These are phyloP conservation scores for Erebia palarica DNA, from an alignment of 2,888 invertebrate genomes.

Conservation along the genomic window DNA sequence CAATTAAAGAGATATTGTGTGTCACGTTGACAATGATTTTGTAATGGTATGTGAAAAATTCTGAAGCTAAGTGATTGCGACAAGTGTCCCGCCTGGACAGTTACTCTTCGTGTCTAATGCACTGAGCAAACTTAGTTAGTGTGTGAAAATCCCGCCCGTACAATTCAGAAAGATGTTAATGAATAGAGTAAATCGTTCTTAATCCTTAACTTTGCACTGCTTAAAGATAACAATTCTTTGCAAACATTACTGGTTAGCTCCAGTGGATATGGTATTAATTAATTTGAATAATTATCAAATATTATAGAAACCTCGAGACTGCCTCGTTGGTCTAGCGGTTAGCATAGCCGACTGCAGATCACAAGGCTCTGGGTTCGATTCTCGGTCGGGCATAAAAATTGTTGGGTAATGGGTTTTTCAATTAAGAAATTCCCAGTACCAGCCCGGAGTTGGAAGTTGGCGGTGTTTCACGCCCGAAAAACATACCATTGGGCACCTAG, in stretches of 20 bases:
- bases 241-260: conserved; percentile 49
- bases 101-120: conserved; percentile 66
- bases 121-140: conserved; percentile 61
- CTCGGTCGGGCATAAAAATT: too few relatives aligned
- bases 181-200: conserved; percentile 64
- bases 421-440: too few relatives aligned
- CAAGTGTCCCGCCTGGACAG: conserved; percentile 49
- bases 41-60: conserved; percentile 24
- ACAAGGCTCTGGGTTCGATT: too few relatives aligned
- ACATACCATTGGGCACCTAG: too few relatives aligned
- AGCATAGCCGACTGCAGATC: too few relatives aligned
- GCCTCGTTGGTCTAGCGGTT: too few relatives aligned
- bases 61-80: conserved; percentile 42
- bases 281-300: too few relatives aligned
- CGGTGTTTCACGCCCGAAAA: too few relatives aligned
- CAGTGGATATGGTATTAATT: too few relatives aligned
- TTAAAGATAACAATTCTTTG: conserved; percentile 59
- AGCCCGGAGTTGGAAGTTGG: too few relatives aligned
- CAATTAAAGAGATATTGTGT: conserved; percentile 37
- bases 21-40: conserved; percentile 24
- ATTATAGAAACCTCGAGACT: too few relatives aligned
- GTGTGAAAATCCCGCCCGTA: conserved; percentile 73
- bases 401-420: too few relatives aligned
- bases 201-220: conserved; percentile 71
- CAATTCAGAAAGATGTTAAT: conserved; percentile 70